Percentiles rank a stretch among this genome's conserved stretches.
Conservation (phyloP, 2,113 vertebrate genomes). For the Colius striatus region DNA sequence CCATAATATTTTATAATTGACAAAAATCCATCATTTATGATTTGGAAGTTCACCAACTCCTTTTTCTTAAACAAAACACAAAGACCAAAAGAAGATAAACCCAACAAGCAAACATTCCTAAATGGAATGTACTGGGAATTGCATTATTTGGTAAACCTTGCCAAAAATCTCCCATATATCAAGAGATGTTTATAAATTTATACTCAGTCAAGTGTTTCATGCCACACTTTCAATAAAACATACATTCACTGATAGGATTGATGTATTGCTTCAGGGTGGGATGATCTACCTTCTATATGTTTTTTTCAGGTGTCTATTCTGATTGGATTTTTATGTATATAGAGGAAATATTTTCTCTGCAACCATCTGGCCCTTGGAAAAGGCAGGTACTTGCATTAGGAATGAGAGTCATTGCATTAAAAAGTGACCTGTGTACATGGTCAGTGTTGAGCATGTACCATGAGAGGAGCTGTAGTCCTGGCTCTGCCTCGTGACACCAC, state of each 20-base stretch:
- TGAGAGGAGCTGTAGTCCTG: rapidly evolving
- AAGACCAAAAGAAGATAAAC: neutral
- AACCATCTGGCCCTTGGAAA: neutral
- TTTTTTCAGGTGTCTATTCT: neutral
- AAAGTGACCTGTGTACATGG: neutral
- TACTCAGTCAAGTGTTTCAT: slow-evolving; percentile 1
- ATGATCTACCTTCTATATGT: neutral
- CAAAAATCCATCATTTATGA: slow-evolving; percentile 54
- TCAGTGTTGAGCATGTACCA: rapidly evolving
- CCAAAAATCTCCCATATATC: neutral
- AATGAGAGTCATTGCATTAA: neutral
- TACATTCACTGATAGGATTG: neutral
- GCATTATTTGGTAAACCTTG: slow-evolving; percentile 14
- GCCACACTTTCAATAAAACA: neutral
- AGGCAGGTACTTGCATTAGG: neutral
- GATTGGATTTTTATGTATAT: neutral
- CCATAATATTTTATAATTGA: slow-evolving; percentile 60
- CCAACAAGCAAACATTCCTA: neutral
- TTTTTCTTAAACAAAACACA: neutral
- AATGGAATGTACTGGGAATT: slow-evolving; percentile 25
- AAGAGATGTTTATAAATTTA: neutral
- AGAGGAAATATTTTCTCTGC: neutral
- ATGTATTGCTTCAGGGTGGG: slow-evolving; percentile 6
- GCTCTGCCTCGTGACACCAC: neutral
- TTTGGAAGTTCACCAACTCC: slow-evolving; percentile 11